A percentile compares a stretch with the other conserved stretches of the same genome.
Conservation (phyloP, 1,140 invertebrate species). For the Pygmarrhopalites habei region DNA sequence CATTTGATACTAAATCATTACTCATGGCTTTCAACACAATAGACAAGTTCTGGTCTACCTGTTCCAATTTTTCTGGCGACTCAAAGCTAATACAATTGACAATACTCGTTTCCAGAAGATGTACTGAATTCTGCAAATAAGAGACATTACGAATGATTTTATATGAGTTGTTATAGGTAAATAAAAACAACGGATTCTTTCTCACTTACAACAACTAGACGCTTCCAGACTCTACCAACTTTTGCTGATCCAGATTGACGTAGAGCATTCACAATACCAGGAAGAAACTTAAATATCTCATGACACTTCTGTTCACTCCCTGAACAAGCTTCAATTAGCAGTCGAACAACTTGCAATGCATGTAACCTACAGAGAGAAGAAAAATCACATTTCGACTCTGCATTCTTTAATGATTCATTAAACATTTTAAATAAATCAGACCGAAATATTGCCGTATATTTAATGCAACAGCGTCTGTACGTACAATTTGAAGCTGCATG, state of each 20-base stretch:
- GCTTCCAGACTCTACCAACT: not conserved
- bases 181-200: not conserved
- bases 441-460: slow-evolving; percentile 7
- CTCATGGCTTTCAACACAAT: slow-evolving; percentile 11
- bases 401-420: not conserved
- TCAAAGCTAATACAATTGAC: slow-evolving; percentile 10
- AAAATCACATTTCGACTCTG: not conserved
- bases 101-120: slow-evolving; percentile 5
- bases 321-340: not conserved
- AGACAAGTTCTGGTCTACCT: slow-evolving; percentile 19
- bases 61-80: not conserved
- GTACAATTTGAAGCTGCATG: slow-evolving; percentile 12
- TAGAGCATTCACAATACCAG: slow-evolving; percentile 3
- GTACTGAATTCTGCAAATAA: slow-evolving; percentile 2
- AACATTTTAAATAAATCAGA: not conserved
- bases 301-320: not conserved
- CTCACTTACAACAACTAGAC: slow-evolving; percentile 10
- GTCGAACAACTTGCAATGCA: slow-evolving; percentile 5
- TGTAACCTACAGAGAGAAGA: not conserved
- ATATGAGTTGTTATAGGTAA: not conserved
- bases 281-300: slow-evolving; percentile 11
- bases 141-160: not conserved
- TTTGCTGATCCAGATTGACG: slow-evolving; percentile 3
- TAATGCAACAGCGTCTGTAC: not conserved
- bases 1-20: slow-evolving; percentile 12